These are phyloP conservation scores for Nannospalax galili DNA, from an alignment of 2,113 vertebrate genomes.

Conservation along the genomic window DNA sequence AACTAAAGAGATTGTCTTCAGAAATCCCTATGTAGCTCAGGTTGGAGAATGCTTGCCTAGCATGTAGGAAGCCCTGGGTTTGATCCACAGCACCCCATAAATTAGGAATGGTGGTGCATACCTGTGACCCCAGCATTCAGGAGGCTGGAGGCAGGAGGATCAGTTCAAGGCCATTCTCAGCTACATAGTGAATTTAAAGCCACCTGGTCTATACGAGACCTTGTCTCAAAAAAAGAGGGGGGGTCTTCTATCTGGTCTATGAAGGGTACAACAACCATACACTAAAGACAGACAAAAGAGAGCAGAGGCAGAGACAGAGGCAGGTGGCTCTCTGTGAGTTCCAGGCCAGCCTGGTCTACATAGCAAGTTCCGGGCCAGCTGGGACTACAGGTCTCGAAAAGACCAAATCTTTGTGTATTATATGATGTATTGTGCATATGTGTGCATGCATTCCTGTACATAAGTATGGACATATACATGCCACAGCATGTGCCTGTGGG, in stretches of 20 bases:
- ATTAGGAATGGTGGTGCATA: background rate
- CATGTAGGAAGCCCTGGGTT: background rate
- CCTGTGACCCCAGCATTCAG: background rate
- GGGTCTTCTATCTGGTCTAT: background rate
- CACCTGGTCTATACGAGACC: background rate
- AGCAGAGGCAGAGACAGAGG: no score
- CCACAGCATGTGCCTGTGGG: background rate
- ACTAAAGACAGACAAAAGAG: background rate
- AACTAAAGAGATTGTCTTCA: background rate
- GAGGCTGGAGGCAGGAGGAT: background rate
- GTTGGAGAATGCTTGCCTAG: background rate
- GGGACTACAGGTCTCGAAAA: no score
- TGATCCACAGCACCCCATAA: background rate
- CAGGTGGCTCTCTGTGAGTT: no score
- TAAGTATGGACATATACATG: background rate
- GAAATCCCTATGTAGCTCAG: background rate
- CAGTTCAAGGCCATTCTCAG: background rate
- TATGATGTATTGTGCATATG: background rate
- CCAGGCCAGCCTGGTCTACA: no score
- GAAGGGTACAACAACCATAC: background rate
- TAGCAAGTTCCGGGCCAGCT: no score
- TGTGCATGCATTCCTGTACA: background rate
- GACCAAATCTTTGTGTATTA: background rate
- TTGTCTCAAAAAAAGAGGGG: no score
- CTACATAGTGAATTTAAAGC: background rate